Base-by-base conservation (phyloP, 2,797 vertebrate species). In the Manis javanica region DNA sequence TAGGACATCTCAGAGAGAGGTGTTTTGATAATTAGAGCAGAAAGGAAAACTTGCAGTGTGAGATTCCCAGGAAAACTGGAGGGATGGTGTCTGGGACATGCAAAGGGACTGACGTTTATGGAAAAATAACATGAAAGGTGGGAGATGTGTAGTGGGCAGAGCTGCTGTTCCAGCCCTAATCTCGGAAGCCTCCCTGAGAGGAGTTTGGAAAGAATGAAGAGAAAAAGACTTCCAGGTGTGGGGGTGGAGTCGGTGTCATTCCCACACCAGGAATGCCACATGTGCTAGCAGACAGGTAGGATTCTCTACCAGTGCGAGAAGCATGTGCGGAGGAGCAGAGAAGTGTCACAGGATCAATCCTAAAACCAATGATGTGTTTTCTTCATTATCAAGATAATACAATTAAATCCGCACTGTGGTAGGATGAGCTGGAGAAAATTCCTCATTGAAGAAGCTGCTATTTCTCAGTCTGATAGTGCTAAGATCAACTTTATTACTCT, bases 251-350 rank as follows among this genome's bases (percentile, higher is more conserved):
- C 3, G 37, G 37, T 39, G 77, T 71, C 55, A 31, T n/a, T 37
- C n/a, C 1, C 3, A 69, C 0, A 0, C 5, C 2, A 0, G 18
- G 72, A 12, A 6, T 18, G 39, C 23, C 63, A 10, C 18, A 5
- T n/a, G 6, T 8, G 31, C 24, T 37, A 49, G n/a, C 74, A 51
- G 53, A 24, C 31, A 23, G 3, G 37, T 3, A 31, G 51, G 6
- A 49, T 15, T 7, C 14, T 37, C 15, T 34, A 37, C 21, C 82
- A 9, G 2, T 2, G 18, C 12, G 18, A 37, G 53, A 68, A 31
- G 12, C 7, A 23, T 24, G 29, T 29, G 9, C 14, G 19, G 82
- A 51, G 9, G 21, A 23, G 31, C 26, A 42, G 31, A 49, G 29
- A 59, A 14, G 13, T 18, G 37, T 31, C 49, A 14, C 26, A 21